Conservation (phyloP, 2,113 vertebrate species). For the Stictonetta naevosa region DNA sequence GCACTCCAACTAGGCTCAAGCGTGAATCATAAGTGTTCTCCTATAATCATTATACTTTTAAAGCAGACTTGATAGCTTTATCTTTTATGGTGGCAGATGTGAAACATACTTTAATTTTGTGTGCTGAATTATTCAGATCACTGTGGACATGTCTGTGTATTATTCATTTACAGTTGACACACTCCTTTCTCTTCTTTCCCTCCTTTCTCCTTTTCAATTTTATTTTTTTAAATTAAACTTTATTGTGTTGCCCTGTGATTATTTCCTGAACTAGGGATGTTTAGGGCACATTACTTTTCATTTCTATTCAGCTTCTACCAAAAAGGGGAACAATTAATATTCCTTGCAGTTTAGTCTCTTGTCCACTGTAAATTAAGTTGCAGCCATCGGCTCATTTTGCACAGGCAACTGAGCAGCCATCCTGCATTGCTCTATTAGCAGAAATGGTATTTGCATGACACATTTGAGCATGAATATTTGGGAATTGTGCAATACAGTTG, state of each 20-base stretch:
- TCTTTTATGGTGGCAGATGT: conserved; percentile 37
- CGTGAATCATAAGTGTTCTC: background rate
- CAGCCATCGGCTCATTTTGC: background rate
- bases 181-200: background rate
- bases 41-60: conserved; percentile 31
- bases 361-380: background rate
- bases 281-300: background rate
- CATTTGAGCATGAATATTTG: background rate
- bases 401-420: background rate
- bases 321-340: background rate
- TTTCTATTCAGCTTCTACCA: background rate
- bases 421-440: background rate
- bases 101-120: conserved; percentile 53
- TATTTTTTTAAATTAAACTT: background rate
- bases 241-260: background rate
- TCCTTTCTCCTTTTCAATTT: background rate
- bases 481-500: background rate
- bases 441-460: background rate
- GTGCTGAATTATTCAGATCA: conserved; percentile 51
- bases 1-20: background rate
- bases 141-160: background rate
- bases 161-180: background rate
- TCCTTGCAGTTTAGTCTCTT: background rate
- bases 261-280: background rate
- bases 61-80: conserved; percentile 24